These are phyloP conservation scores for Thereva nobilitata DNA, from an alignment of 2,888 invertebrate genomes.

Conservation along the genomic window DNA sequence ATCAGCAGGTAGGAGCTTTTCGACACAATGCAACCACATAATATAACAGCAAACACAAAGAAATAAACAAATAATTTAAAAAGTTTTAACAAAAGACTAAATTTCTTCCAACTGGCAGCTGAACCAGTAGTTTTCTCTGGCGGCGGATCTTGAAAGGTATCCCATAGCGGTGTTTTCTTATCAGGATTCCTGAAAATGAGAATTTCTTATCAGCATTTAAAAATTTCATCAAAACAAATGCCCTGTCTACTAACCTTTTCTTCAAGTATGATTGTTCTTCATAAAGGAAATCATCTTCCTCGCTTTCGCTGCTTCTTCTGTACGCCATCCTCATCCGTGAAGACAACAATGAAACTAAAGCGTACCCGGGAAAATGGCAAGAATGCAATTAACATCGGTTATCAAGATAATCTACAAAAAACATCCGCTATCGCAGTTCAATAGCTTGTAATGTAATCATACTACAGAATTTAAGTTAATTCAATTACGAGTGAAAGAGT, in stretches of 20 bases:
- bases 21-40: conserved; percentile 71
- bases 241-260: conserved; percentile 2
- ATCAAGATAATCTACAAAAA: too few species aligned
- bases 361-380: too few species aligned
- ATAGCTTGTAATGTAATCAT: too few species aligned
- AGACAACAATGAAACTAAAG: too few species aligned
- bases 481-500: too few species aligned
- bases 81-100: conserved; percentile 66
- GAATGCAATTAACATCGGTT: too few species aligned
- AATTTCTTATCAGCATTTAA: background rate
- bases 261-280: background rate
- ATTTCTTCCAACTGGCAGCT: conserved; percentile 65
- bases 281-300: conserved; percentile 6
- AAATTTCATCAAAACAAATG: too few species aligned
- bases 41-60: conserved; percentile 67
- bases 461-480: too few species aligned
- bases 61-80: conserved; percentile 72
- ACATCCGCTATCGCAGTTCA: too few species aligned
- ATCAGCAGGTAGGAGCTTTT: conserved; percentile 75
- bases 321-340: too few species aligned
- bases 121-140: conserved; percentile 71
- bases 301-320: background rate
- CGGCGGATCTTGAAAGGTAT: conserved; percentile 76
- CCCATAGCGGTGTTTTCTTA: conserved; percentile 72
- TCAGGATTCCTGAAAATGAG: background rate